A percentile compares a stretch with the other conserved stretches of the same genome.
Conservation (phyloP, 2,888 invertebrate genomes). For the Noctuana brunneofusca region DNA sequence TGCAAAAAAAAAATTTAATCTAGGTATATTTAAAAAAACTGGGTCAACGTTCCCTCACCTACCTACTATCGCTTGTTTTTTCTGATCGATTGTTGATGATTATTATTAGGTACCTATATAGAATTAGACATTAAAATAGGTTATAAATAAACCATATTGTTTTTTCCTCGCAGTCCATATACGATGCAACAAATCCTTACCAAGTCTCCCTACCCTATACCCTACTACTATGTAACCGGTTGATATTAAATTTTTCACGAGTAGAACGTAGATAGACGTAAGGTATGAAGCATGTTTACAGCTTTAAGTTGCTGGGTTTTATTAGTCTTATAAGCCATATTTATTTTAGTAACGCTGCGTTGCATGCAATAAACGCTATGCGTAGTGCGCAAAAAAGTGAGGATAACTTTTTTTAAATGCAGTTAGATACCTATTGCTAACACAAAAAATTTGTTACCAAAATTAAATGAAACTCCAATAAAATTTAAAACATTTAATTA, state of each 20-base stretch:
- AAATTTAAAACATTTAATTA: slow-evolving; percentile 9
- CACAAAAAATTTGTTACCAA: neutral
- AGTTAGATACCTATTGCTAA: too few species aligned
- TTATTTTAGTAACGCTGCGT: neutral
- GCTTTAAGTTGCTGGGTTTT: neutral
- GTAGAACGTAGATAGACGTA: neutral
- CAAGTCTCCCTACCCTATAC: slow-evolving; percentile 28
- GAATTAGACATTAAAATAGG: too few species aligned
- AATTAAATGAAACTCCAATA: neutral
- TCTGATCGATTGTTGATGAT: too few species aligned
- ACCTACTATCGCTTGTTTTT: too few species aligned
- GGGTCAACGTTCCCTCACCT: too few species aligned
- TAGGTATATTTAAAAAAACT: too few species aligned
- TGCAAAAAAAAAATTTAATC: too few species aligned
- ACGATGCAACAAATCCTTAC: neutral
- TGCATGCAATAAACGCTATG: neutral
- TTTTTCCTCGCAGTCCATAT: neutral
- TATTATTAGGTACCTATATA: too few species aligned
- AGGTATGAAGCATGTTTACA: neutral
- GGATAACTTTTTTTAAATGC: too few species aligned
- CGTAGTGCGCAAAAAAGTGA: too few species aligned
- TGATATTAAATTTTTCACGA: slow-evolving; percentile 44
- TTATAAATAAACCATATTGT: too few species aligned
- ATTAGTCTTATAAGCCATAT: neutral
- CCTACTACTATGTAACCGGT: slow-evolving; percentile 39